These are phyloP conservation scores for Trematocara stigmaticum DNA, from an alignment of 2,113 vertebrate genomes.

Conservation along the genomic window DNA sequence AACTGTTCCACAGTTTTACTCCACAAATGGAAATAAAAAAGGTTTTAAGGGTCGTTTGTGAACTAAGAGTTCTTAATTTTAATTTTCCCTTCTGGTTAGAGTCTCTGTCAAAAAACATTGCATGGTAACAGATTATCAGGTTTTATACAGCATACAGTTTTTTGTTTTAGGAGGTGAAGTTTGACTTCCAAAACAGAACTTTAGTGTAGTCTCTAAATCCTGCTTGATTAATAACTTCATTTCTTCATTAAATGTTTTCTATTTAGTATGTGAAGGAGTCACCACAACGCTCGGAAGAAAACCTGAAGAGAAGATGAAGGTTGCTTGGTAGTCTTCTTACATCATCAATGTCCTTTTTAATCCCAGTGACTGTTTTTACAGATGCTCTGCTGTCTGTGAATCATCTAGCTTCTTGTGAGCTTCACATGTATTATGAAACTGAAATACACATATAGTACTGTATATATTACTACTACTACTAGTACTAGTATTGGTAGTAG, in stretches of 20 bases:
- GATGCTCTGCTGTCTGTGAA: neutral
- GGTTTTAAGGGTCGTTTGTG: neutral
- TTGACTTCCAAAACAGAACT: neutral
- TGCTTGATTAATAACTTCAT: neutral
- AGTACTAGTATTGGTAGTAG: neutral
- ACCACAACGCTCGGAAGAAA: neutral
- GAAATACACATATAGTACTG: neutral
- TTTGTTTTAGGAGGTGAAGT: neutral
- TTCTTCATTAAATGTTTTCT: neutral
- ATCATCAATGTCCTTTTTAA: neutral
- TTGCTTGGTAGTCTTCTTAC: neutral
- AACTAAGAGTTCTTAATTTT: neutral
- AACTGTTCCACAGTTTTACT: neutral
- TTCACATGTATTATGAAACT: neutral
- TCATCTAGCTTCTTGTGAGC: neutral
- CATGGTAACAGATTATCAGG: neutral
- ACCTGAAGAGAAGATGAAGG: neutral
- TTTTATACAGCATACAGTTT: neutral
- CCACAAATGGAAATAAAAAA: neutral
- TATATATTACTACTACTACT: neutral
- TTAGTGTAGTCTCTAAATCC: neutral
- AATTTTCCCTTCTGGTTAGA: fast-evolving
- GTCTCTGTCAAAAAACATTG: fast-evolving
- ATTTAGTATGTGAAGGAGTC: neutral
- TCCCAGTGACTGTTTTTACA: neutral